Base-by-base conservation (phyloP, 2,113 vertebrate species). In the Nannobrachium achirus region DNA sequence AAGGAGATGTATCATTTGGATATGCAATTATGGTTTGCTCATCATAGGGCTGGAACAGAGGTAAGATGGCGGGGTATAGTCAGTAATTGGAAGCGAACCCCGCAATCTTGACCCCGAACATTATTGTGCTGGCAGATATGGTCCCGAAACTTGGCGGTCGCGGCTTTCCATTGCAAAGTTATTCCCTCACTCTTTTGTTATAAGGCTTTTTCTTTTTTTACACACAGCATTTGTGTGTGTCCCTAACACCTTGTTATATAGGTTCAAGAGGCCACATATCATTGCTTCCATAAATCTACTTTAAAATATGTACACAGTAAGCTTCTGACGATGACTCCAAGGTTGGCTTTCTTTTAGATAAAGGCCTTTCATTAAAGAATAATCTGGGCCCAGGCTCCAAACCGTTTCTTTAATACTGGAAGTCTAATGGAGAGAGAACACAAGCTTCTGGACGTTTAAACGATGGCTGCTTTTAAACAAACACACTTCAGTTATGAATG, bases 91-190 rank as follows among this genome's bases (percentile, higher is more conserved):
- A 86, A 75, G 50, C 38, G 6, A 83, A 84, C 69, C 63, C 53
- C 56, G 49, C 78, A 79, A 85, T 76, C 78, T 83, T 78, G 79
- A 90, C 88, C 81, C 80, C 48, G 73, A 80, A 80, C 83, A 75
- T 85, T 83, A 80, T 74, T 81, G 48, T 16, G 7, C 71, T 86
- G 81, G 80, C 82, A 79, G 76, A 82, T 63, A 39, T 64, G 69
- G 56, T 66, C 51, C 10, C 3, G 3, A 7, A 63, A 75, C 73
- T 82, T 89, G 88, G 88, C 84, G 77, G 78, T 49, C 20, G 3
- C 7, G 39, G 76, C 56, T 86, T 84, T 89, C 80, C 85, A 86
- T 76, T 85, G 77, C 83, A 70, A 71, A 79, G n/a, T 79, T 79
- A 69, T 84, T 88, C 78, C 64, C 65, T 82, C 63, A 74, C 52